A percentile compares a stretch with the other conserved stretches of the same genome.
Evolutionary conservation across 2,113 vertebrate species (phyloP).

Genomic region (Peromyscus maniculatus): DNA sequence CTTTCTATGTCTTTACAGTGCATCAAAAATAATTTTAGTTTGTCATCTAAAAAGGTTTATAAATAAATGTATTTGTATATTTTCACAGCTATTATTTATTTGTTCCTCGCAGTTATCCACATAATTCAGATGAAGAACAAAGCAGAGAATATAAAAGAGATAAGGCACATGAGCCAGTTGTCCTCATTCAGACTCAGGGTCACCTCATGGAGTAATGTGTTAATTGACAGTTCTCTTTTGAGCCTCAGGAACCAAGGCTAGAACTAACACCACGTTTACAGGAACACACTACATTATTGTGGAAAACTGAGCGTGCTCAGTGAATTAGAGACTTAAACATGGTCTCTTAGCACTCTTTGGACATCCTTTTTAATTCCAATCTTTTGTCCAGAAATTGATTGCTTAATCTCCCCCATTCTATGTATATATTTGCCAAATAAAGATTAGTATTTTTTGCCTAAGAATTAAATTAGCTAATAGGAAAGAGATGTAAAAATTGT

Average conservation of each 20-base stretch:
- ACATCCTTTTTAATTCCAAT: neutral
- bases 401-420: neutral
- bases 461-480: neutral
- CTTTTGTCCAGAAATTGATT: fast-evolving
- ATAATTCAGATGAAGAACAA: neutral
- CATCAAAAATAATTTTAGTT: neutral
- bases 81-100: neutral
- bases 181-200: neutral
- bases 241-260: neutral
- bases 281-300: neutral
- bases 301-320: neutral
- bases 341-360: neutral
- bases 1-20: neutral
- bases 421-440: neutral
- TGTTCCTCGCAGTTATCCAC: neutral
- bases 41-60: neutral
- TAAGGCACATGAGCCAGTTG: fast-evolving
- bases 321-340: neutral
- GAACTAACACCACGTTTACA: neutral
- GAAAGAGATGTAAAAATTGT: neutral
- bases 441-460: neutral
- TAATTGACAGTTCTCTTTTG: neutral
- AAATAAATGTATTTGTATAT: neutral
- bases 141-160: neutral
- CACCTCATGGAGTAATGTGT: neutral